Evolutionary conservation across 2,888 invertebrate genomes (phyloP).

Genomic region (Lysandra coridon): DNA sequence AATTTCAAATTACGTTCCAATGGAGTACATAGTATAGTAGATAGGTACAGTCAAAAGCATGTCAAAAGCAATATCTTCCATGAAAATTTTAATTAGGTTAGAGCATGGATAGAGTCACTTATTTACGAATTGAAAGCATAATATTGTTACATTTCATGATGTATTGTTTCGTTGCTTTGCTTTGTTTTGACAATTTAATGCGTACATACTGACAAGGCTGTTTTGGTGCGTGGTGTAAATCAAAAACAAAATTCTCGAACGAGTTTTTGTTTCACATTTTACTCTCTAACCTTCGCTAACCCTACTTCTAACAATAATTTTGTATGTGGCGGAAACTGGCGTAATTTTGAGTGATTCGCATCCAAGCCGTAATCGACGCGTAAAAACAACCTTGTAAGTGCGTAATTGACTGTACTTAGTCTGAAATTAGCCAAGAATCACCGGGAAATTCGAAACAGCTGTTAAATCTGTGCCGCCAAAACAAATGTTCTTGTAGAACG

Average conservation of each 20-base stretch:
- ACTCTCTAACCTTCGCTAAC: no score
- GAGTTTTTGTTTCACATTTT: no score
- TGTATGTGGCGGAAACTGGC: not conserved
- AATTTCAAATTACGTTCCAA: slow-evolving; percentile 48
- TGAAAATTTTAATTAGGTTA: not conserved
- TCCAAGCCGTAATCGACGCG: not conserved
- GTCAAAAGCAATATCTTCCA: not conserved
- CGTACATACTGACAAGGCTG: not conserved
- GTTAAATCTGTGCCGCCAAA: slow-evolving; percentile 26
- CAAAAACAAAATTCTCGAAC: not conserved
- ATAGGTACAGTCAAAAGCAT: not conserved
- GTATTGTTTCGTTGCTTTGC: not conserved
- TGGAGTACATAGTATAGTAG: not conserved
- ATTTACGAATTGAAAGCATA: not conserved
- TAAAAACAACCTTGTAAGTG: not conserved
- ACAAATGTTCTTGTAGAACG: slow-evolving; percentile 32
- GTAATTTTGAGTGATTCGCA: not conserved
- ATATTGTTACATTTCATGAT: not conserved
- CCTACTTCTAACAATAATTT: not conserved
- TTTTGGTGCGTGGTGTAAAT: not conserved
- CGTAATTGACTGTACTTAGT: not conserved
- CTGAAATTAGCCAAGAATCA: slow-evolving; percentile 31
- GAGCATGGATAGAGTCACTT: not conserved
- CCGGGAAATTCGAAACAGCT: slow-evolving; percentile 33
- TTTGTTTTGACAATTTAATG: not conserved